Evolutionary conservation across 2,113 vertebrate species (phyloP).

Genomic region (Phrynosoma platyrhinos): DNA sequence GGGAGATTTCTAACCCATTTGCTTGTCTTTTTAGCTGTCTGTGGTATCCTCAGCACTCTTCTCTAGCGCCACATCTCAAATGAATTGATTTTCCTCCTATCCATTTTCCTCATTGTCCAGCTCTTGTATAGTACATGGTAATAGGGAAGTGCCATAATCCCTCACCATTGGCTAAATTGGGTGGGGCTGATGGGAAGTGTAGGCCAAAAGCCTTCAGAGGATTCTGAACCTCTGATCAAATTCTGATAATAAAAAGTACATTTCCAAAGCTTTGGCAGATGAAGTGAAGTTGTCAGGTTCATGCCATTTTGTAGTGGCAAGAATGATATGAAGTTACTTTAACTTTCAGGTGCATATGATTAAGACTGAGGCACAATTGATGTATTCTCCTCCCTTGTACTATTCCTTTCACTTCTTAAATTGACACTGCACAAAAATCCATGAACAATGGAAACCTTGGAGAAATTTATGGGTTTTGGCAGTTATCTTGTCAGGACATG

Average conservation of each 20-base stretch:
- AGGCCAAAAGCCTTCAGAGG: too few species aligned
- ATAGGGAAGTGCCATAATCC: too few species aligned
- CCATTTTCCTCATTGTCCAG: too few species aligned
- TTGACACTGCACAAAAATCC: background rate
- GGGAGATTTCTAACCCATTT: too few species aligned
- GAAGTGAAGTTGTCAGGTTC: background rate
- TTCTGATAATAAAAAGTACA: background rate
- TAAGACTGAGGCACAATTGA: background rate
- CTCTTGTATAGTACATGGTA: too few species aligned
- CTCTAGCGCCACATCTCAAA: too few species aligned
- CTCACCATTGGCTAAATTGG: too few species aligned
- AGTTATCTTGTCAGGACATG: constrained; percentile 15
- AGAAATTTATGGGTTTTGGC: constrained; percentile 8
- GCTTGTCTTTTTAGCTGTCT: too few species aligned
- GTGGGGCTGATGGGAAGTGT: too few species aligned
- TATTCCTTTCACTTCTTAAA: background rate
- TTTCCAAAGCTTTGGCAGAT: background rate
- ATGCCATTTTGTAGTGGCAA: background rate
- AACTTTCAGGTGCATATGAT: background rate
- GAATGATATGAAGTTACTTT: background rate
- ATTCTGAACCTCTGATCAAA: too few species aligned
- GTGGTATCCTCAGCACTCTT: too few species aligned
- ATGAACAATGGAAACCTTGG: background rate
- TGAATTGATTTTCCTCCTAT: too few species aligned
- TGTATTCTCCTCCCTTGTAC: background rate